Conservation (phyloP, 2,888 invertebrate genomes). For the Hermaeophaga mercurialis region DNA sequence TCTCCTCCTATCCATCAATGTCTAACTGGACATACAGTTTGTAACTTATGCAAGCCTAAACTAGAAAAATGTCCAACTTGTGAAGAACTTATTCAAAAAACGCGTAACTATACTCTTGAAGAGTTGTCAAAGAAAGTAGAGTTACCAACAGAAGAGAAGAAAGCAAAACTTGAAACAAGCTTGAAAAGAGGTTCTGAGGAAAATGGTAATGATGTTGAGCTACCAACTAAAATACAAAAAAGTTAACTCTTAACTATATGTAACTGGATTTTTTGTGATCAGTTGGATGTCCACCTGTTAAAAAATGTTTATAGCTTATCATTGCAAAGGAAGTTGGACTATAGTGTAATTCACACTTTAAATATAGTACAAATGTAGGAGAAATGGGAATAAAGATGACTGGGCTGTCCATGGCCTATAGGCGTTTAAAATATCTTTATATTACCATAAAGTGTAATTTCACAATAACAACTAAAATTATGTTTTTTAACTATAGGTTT, state of each 20-base stretch:
- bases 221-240: conserved; percentile 21
- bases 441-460: too few species aligned
- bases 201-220: conserved; percentile 13
- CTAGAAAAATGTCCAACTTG: conserved; percentile 40
- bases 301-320: too few species aligned
- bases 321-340: too few species aligned
- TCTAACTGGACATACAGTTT: conserved; percentile 44
- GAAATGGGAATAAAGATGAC: too few species aligned
- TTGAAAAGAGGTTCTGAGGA: conserved; percentile 24
- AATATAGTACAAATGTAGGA: too few species aligned
- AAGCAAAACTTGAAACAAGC: conserved; percentile 4
- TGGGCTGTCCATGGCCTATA: too few species aligned
- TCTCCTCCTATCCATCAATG: conserved; percentile 45
- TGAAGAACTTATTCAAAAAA: conserved; percentile 22
- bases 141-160: conserved; percentile 20
- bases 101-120: conserved; percentile 30
- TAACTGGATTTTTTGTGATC: too few species aligned
- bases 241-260: conserved; percentile 16
- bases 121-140: conserved; percentile 31
- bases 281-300: too few species aligned
- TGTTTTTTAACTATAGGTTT: too few species aligned
- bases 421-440: too few species aligned
- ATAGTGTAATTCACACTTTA: too few species aligned
- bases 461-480: too few species aligned
- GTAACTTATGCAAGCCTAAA: conserved; percentile 40